phyloP scores from a whole-genome alignment of 2,888 invertebrate species.

The Cybosia mesomella region DNA sequence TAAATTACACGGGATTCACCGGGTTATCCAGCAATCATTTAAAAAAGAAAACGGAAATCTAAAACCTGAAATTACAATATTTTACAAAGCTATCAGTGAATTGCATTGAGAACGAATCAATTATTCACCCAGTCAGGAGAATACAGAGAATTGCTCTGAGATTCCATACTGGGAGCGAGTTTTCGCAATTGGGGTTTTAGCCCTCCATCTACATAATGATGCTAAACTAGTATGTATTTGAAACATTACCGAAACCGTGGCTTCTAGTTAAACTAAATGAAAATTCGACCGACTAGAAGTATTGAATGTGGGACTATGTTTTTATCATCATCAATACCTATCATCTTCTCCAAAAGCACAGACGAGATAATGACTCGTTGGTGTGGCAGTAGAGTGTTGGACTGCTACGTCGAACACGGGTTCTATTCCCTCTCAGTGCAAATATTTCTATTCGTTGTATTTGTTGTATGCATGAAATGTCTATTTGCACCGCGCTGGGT shows the following conservation, averaged over 20 bases:
- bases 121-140: slow-evolving; percentile 49
- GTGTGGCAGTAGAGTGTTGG: too few species aligned
- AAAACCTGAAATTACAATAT: slow-evolving; percentile 23
- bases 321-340: background rate
- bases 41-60: background rate
- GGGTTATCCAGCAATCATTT: slow-evolving; percentile 3
- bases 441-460: too few species aligned
- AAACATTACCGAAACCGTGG: background rate
- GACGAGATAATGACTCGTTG: background rate
- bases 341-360: background rate
- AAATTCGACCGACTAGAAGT: background rate
- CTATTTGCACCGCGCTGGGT: too few species aligned
- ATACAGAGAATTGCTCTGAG: slow-evolving; percentile 37
- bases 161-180: slow-evolving; percentile 37
- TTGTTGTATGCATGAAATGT: too few species aligned
- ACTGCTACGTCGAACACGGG: too few species aligned
- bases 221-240: slow-evolving; percentile 12
- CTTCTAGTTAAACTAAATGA: background rate
- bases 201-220: slow-evolving; percentile 29
- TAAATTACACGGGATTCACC: background rate
- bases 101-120: slow-evolving; percentile 42
- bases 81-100: slow-evolving; percentile 42
- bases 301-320: background rate
- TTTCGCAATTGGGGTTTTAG: slow-evolving; percentile 33
- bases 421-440: too few species aligned